These are phyloP conservation scores for Lagenorhynchus albirostris DNA, from an alignment of 2,113 vertebrate species.

Conservation along the genomic window DNA sequence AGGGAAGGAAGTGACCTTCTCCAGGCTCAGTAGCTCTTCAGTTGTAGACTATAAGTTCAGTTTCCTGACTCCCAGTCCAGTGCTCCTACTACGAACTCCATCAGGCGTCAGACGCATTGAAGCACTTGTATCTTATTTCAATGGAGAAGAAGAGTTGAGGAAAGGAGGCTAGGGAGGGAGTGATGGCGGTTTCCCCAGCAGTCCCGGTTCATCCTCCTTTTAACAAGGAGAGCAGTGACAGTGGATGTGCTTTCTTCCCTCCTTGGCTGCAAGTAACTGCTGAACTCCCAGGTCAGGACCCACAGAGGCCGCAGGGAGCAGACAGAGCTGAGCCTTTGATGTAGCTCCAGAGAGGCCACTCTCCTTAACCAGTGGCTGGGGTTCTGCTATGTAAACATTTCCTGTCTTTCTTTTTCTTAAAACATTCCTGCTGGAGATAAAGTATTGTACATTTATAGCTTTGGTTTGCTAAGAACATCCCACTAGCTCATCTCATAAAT, in stretches of 20 bases:
- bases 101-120: neutral
- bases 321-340: constrained; percentile 55
- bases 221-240: neutral
- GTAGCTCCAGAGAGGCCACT: constrained; percentile 47
- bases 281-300: neutral
- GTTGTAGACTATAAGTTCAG: neutral
- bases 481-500: constrained; percentile 60
- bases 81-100: neutral
- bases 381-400: constrained; percentile 47
- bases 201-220: neutral
- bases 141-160: neutral
- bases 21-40: neutral
- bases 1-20: neutral
- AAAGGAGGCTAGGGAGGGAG: neutral
- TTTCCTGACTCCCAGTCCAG: neutral
- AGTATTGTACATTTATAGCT: constrained; percentile 40
- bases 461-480: constrained; percentile 52
- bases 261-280: neutral
- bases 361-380: constrained; percentile 44
- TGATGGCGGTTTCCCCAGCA: neutral
- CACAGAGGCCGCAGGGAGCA: neutral
- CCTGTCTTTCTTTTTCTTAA: constrained; percentile 38
- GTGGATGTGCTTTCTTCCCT: neutral
- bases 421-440: constrained; percentile 55
- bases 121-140: neutral